These are phyloP conservation scores for Babylonia areolata DNA, from an alignment of 1,140 invertebrate genomes.

Conservation along the genomic window DNA sequence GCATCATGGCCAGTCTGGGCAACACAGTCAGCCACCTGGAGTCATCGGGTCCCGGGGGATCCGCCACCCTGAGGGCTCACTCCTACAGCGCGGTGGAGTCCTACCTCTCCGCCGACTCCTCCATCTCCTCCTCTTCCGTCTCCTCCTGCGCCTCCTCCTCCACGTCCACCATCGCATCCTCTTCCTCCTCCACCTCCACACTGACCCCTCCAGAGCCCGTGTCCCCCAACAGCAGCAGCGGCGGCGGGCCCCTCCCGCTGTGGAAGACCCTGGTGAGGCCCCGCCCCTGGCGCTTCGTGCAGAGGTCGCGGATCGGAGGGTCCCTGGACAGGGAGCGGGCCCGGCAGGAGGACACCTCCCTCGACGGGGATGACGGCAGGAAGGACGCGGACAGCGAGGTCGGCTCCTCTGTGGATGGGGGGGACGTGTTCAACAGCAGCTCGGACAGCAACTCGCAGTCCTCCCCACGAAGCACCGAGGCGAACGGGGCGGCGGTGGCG, in stretches of 20 bases:
- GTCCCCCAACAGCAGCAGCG: background rate
- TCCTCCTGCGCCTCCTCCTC: constrained; percentile 6
- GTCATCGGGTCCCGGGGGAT: background rate
- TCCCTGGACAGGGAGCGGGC: constrained; percentile 13
- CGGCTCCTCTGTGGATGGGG: background rate
- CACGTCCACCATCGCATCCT: background rate
- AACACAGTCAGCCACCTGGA: background rate
- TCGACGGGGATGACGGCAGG: background rate
- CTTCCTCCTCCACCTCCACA: constrained; percentile 10
- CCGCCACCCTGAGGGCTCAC: background rate
- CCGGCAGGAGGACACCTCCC: background rate
- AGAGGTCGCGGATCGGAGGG: background rate
- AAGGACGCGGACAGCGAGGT: background rate
- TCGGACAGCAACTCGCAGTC: background rate
- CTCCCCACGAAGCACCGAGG: background rate
- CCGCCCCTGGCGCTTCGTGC: background rate
- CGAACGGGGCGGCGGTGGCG: background rate
- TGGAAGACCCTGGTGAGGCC: constrained; percentile 11
- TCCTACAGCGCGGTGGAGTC: background rate
- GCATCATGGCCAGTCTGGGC: background rate
- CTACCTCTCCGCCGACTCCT: background rate
- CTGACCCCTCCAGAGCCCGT: background rate
- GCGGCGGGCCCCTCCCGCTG: background rate
- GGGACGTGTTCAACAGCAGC: background rate
- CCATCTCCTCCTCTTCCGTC: background rate